A percentile compares a stretch with the other conserved stretches of the same genome.
Evolutionary conservation across 37 sponge, comb jelly and placozoan genomes (phyloP).

Genomic region (Eunapius fragilis): DNA sequence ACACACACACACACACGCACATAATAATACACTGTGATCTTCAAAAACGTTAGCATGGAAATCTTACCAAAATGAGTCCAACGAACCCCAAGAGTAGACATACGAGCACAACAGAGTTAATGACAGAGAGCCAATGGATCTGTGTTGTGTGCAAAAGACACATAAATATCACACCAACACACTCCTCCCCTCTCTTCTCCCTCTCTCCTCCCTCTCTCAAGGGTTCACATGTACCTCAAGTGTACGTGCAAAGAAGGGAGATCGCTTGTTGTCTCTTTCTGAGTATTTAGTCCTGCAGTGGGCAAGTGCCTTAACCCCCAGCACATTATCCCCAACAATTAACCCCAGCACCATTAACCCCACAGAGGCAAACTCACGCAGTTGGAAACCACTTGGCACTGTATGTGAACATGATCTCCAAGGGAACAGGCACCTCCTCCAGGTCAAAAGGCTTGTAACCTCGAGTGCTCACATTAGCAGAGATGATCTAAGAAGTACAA

Average conservation of each 20-base stretch:
- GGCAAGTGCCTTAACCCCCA: too few species aligned
- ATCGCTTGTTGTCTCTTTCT: constrained; percentile 35
- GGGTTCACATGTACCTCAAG: constrained; percentile 60
- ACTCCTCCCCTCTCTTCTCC: neutral
- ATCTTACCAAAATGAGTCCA: constrained; percentile 79
- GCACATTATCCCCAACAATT: too few species aligned
- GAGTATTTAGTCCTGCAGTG: constrained; percentile 35
- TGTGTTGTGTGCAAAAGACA: constrained; percentile 16
- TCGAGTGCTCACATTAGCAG: constrained; percentile 81
- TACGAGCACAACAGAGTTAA: constrained; percentile 89
- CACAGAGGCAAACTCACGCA: constrained; percentile 29
- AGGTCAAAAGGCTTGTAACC: constrained; percentile 67
- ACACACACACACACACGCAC: neutral
- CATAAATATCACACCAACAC: neutral
- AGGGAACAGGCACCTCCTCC: constrained; percentile 62
- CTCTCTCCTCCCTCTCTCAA: too few species aligned
- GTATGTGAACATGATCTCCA: constrained; percentile 82
- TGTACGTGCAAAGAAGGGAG: constrained; percentile 61
- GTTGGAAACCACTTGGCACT: constrained; percentile 76
- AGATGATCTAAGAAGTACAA: constrained; percentile 45
- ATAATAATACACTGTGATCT: neutral
- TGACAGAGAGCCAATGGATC: constrained; percentile 96
- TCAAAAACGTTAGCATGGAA: neutral
- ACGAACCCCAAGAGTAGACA: constrained; percentile 87
- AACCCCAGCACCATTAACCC: neutral